These are phyloP conservation scores for Adoxophyes honmai DNA, from an alignment of 1,140 invertebrate species.

Conservation along the genomic window DNA sequence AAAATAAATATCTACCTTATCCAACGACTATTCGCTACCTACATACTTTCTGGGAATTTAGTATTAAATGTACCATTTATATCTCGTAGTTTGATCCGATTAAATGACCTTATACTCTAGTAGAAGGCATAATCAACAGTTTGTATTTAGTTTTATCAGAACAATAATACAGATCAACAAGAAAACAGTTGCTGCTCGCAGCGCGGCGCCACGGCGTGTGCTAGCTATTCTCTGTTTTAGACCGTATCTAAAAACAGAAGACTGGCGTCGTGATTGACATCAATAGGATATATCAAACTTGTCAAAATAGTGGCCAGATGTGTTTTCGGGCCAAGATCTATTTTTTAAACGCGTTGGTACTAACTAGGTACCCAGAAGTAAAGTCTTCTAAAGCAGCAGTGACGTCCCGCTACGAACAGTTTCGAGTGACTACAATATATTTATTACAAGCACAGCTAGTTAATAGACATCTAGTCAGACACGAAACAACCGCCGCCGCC, in stretches of 20 bases:
- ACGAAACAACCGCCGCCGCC: constrained; percentile 49
- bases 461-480: constrained; percentile 54
- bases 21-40: constrained; percentile 3
- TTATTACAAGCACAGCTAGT: constrained; percentile 55
- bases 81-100: constrained; percentile 21
- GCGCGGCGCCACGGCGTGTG: not conserved
- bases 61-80: not conserved
- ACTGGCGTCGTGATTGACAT: not conserved
- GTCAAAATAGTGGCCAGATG: too few relatives aligned
- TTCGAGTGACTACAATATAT: constrained; percentile 21
- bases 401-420: not conserved
- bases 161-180: constrained; percentile 46
- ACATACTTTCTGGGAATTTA: not conserved
- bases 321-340: too few relatives aligned
- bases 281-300: too few relatives aligned
- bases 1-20: constrained; percentile 15
- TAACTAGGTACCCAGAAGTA: not conserved
- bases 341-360: too few relatives aligned
- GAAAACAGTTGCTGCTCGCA: constrained; percentile 27
- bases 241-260: too few relatives aligned
- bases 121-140: constrained; percentile 48
- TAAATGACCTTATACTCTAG: constrained; percentile 28
- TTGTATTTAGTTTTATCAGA: constrained; percentile 38
- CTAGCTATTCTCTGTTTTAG: not conserved
- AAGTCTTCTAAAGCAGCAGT: not conserved